Evolutionary conservation across 2,888 invertebrate genomes (phyloP), one percentile per base, ranked within the genome.

Genomic region (Digitonthophagus gazella): DNA sequence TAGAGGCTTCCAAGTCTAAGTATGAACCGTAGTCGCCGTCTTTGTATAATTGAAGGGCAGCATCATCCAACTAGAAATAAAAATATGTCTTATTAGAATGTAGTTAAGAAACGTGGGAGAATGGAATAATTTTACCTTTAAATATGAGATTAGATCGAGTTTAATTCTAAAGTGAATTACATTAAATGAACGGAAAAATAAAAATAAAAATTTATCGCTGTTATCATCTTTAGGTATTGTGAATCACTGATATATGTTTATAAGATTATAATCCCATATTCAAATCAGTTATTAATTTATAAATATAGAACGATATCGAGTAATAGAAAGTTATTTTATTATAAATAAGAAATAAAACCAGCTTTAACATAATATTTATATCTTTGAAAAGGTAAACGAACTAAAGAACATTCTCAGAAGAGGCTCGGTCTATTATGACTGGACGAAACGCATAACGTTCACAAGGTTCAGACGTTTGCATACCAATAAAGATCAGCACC

Each of bases 1-100:
- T 90, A 71, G 97, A 95, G 67, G 96, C 93, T 83, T 99, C 98
- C 83, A 97, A 88, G 85, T 99, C 98, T 85, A 99, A 87, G 85
- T 98, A 98, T 68, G 96, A 92, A 66, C 97, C 97, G 84, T 95
- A 97, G 85, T 99, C 98, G 71, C 97, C 96, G 85, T 97, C 96
- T 85, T 93, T 95, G 85, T 97, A 98, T 74, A 99, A 89, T 85
- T 99, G 98, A 73, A 99, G 88, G 20, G 97, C 95, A 71, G 96
- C 95, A 85, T 98, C 98, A 82, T 98, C 98, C 85, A 98, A 87
- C 98, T 98, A 89, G 22, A 91, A 91, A 80, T 82, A 82, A 75
- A 73, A 76, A 75, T 74, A 73, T n/a, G n/a, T n/a, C n/a, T n/a
- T n/a, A n/a, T n/a, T n/a, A n/a, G n/a, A n/a, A n/a, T n/a, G n/a